A percentile compares a stretch with the other conserved stretches of the same genome.
phyloP scores from a whole-genome alignment of 1,140 invertebrate species.

The Latrodectus geometricus region DNA sequence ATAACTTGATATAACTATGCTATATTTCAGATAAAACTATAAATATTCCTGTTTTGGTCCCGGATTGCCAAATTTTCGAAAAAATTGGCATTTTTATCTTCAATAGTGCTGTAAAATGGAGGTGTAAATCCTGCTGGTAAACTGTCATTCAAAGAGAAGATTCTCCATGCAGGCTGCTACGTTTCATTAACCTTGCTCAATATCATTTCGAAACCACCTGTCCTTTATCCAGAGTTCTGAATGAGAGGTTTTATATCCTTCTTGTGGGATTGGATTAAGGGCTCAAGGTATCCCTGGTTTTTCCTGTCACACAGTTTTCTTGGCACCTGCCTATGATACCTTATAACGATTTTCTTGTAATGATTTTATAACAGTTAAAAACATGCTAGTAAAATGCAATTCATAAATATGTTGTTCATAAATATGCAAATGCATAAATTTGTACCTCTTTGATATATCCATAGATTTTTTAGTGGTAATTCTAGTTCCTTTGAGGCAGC shows the following conservation, averaged over 20 bases:
- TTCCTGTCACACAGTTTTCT: not conserved
- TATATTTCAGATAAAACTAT: not conserved
- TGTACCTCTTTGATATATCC: no score
- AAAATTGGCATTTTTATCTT: not conserved
- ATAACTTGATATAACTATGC: no score
- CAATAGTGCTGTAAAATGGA: not conserved
- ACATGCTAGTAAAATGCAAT: no score
- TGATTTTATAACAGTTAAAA: no score
- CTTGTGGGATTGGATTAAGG: not conserved
- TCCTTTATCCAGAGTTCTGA: not conserved
- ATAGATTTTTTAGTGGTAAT: no score
- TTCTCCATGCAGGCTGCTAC: not conserved
- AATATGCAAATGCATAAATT: no score
- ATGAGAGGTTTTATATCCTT: not conserved
- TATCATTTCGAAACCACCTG: not conserved
- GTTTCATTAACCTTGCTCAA: not conserved
- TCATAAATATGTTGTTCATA: no score
- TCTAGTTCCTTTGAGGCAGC: no score
- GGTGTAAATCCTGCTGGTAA: not conserved
- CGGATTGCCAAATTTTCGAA: not conserved
- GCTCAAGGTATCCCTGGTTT: not conserved
- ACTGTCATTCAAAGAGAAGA: not conserved
- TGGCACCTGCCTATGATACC: not conserved
- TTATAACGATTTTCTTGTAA: not conserved
- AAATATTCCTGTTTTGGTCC: not conserved